Evolutionary conservation across 2,888 invertebrate genomes (phyloP).

Genomic region (Proisotoma minuta): DNA sequence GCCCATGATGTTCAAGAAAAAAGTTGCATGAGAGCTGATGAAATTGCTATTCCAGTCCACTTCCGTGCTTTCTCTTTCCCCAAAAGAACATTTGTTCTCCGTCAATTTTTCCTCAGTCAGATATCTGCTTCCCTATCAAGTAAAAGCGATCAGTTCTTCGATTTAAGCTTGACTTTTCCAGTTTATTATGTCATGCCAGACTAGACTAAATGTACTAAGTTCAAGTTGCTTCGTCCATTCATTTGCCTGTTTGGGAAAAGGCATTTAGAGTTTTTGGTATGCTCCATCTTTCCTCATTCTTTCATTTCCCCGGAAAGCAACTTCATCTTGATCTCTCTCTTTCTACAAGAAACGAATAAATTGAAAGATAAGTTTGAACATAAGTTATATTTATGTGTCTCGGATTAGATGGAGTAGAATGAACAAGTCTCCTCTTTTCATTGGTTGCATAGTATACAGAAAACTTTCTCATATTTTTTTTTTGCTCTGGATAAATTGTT

Average conservation of each 20-base stretch:
- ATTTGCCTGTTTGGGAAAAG: not conserved
- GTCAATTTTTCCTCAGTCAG: slow-evolving; percentile 30
- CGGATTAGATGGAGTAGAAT: slow-evolving; percentile 12
- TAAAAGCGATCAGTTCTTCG: not conserved
- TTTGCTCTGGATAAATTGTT: no score
- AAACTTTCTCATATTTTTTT: no score
- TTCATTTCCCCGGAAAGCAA: not conserved
- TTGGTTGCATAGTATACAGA: no score
- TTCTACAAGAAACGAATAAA: slow-evolving; percentile 24
- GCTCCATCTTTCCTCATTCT: not conserved
- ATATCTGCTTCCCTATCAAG: not conserved
- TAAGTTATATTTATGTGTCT: slow-evolving; percentile 23
- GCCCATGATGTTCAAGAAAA: not conserved
- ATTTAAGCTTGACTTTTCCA: no score
- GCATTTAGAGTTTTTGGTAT: not conserved
- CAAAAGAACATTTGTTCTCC: slow-evolving; percentile 38
- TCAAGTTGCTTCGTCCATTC: not conserved
- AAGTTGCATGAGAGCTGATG: slow-evolving; percentile 4
- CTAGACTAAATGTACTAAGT: no score
- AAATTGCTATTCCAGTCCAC: slow-evolving; percentile 41
- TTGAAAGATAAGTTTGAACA: slow-evolving; percentile 42
- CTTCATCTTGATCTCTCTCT: slow-evolving; percentile 13
- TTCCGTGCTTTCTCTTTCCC: slow-evolving; percentile 19
- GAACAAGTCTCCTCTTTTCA: no score
- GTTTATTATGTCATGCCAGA: no score